Conservation (phyloP, 2,113 vertebrate genomes). For the Cathartes aura region DNA sequence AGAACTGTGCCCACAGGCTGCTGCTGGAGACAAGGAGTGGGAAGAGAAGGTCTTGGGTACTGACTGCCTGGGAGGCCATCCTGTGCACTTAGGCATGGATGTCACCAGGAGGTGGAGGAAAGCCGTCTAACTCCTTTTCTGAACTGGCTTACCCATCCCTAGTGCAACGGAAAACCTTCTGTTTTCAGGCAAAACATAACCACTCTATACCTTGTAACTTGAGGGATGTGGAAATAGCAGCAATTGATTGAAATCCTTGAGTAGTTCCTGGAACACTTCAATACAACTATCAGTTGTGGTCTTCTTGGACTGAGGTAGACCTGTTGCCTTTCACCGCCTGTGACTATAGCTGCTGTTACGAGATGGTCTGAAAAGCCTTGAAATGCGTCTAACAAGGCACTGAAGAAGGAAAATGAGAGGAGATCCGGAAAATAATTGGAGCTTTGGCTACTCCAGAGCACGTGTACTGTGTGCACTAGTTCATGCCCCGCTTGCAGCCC, state of each 20-base stretch:
- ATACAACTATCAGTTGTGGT: too few relatives aligned
- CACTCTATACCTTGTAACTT: not conserved
- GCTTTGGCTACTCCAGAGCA: not conserved
- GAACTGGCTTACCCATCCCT: not conserved
- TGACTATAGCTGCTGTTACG: not conserved
- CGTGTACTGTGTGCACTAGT: rapidly evolving
- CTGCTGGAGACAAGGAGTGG: not conserved
- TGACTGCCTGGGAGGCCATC: rapidly evolving
- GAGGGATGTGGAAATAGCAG: not conserved
- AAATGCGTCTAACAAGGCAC: not conserved
- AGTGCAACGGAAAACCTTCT: not conserved
- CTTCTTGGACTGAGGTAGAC: not conserved
- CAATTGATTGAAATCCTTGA: not conserved
- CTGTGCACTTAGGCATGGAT: not conserved
- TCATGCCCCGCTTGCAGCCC: rapidly evolving
- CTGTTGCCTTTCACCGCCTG: not conserved
- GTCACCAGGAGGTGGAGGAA: too few relatives aligned
- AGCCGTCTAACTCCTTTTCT: not conserved
- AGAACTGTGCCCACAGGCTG: not conserved
- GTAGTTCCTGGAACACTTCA: not conserved
- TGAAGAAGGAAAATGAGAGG: not conserved
- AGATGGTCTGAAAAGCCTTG: not conserved
- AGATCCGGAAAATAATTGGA: not conserved
- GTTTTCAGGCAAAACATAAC: not conserved
- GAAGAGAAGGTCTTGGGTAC: not conserved